Percentiles rank a stretch among this genome's conserved stretches.
phyloP scores from a whole-genome alignment of 2,797 vertebrate genomes.

The Podarcis lilfordi region DNA sequence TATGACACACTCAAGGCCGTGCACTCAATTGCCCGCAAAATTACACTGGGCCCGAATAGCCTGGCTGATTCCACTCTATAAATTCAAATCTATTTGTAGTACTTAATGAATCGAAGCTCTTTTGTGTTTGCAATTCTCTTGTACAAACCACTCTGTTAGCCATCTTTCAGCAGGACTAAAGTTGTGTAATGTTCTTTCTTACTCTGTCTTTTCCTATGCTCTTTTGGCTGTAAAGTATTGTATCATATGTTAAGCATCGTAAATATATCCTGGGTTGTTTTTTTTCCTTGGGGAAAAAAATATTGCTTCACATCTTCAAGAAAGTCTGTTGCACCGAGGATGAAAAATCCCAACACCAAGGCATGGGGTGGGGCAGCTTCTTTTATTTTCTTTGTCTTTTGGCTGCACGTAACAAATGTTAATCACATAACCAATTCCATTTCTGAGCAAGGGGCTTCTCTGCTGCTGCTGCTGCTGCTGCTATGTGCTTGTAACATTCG shows the following conservation, averaged over 20 bases:
- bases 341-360: slow-evolving; percentile 76
- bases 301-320: slow-evolving; percentile 79
- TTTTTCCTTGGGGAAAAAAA: slow-evolving; percentile 54
- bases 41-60: slow-evolving; percentile 40
- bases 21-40: slow-evolving; percentile 53
- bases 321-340: slow-evolving; percentile 84
- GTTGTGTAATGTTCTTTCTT: slow-evolving; percentile 79
- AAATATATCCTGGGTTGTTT: slow-evolving; percentile 74
- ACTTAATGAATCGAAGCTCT: slow-evolving; percentile 47
- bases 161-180: slow-evolving; percentile 68
- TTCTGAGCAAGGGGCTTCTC: slow-evolving; percentile 77
- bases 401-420: slow-evolving; percentile 74
- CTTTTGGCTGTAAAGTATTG: slow-evolving; percentile 80
- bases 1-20: slow-evolving; percentile 45
- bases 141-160: slow-evolving; percentile 71
- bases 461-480: slow-evolving; percentile 73
- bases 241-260: slow-evolving; percentile 80
- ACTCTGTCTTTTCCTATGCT: slow-evolving; percentile 80
- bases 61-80: slow-evolving; percentile 50
- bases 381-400: slow-evolving; percentile 53
- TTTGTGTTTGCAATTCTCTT: slow-evolving; percentile 70
- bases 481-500: slow-evolving; percentile 77
- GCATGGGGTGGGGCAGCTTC: slow-evolving; percentile 8
- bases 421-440: slow-evolving; percentile 62
- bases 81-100: slow-evolving; percentile 53